Conservation (phyloP, 2,113 vertebrate species). For the Petrocephalus microphthalmus region DNA sequence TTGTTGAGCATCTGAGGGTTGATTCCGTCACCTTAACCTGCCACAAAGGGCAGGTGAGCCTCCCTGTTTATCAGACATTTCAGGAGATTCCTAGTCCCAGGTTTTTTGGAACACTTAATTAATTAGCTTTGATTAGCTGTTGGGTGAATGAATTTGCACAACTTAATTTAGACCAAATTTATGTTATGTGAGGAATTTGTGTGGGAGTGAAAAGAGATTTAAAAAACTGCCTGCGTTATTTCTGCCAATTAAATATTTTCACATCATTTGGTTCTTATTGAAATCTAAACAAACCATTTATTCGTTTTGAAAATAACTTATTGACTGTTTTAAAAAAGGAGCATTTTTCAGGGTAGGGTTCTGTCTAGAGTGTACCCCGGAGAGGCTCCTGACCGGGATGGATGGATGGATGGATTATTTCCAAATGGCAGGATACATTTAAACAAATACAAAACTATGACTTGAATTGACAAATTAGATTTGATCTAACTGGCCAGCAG, state of each 20-base stretch:
- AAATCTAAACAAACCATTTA: background rate
- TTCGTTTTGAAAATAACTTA: background rate
- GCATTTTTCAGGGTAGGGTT: background rate
- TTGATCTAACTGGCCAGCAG: background rate
- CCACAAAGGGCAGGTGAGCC: background rate
- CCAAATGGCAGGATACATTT: background rate
- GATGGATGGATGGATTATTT: background rate
- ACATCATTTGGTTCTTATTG: background rate
- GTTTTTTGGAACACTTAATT: background rate
- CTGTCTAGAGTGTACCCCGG: background rate
- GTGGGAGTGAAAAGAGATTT: background rate
- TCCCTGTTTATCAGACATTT: background rate
- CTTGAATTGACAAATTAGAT: background rate
- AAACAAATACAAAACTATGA: background rate
- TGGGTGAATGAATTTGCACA: background rate
- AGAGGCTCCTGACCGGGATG: background rate
- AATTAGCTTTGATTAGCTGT: background rate
- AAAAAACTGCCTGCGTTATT: background rate
- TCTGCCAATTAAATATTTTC: background rate
- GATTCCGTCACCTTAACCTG: background rate
- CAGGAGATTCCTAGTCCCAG: background rate
- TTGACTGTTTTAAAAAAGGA: background rate
- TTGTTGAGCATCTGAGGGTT: background rate
- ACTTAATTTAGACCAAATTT: background rate
- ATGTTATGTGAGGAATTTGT: background rate